Conservation (phyloP, 1,140 invertebrate species). For the Trichonephila inaurata region DNA sequence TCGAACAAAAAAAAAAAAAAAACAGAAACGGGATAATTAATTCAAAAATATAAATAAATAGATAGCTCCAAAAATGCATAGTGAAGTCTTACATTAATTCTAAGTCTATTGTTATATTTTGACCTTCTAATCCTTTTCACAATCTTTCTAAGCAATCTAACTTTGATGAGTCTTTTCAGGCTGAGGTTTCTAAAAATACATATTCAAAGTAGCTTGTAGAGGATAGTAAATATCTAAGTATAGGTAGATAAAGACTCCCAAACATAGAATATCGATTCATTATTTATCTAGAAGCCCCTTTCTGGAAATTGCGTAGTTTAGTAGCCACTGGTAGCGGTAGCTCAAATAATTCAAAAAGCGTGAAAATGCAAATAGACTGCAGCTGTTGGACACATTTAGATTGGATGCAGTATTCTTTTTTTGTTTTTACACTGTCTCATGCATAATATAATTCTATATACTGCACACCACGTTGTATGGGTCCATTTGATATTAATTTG, state of each 20-base stretch:
- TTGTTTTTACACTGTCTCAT: background rate
- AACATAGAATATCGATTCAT: background rate
- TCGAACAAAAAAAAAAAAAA: too few relatives aligned
- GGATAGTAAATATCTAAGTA: background rate
- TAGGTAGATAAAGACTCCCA: background rate
- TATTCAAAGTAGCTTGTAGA: background rate
- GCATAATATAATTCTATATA: slow-evolving; percentile 23
- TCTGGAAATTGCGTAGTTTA: slow-evolving; percentile 17
- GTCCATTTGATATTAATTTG: background rate
- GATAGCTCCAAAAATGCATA: too few relatives aligned
- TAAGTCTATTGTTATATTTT: too few relatives aligned
- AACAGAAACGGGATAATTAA: too few relatives aligned
- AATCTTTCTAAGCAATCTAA: too few relatives aligned
- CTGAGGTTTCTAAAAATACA: background rate
- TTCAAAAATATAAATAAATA: too few relatives aligned
- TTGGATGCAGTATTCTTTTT: background rate
- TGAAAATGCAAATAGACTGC: slow-evolving; percentile 19
- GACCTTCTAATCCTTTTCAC: too few relatives aligned
- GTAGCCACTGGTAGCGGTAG: background rate
- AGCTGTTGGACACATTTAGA: slow-evolving; percentile 16
- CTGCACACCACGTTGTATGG: too few relatives aligned
- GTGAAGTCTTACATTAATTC: too few relatives aligned
- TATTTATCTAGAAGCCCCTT: background rate
- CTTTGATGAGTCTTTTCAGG: too few relatives aligned
- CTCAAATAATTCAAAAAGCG: background rate